Evolutionary conservation across 2,797 vertebrate species (phyloP), one percentile per base, ranked within the genome.

Genomic region (Accipiter badius): DNA sequence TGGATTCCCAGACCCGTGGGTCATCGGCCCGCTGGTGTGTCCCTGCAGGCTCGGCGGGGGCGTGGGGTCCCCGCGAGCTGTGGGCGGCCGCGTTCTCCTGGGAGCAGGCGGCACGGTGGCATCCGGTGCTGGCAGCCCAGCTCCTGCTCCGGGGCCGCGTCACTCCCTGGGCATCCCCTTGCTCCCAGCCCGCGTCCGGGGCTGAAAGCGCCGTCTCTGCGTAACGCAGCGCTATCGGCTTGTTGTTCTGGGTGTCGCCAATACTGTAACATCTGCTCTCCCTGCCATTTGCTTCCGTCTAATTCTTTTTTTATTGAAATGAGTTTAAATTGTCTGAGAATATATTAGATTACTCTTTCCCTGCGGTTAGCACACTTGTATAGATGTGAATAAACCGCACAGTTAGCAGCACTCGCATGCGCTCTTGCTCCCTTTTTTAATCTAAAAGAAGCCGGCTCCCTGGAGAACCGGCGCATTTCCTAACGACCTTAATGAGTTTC

Each of bases 261-360:
- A 13, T 5, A 11, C 35, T 5, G 26, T 7, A 26, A 47, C 91
- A 89, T 62, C 89, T 62, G 46, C 81, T 96, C 80, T 87, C 73
- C 44, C 62, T 63, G 70, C 63, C 62, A 8, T 71, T 94, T 50
- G 58, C 49, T 82, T 82, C 83, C 21, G 1, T 49, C 91, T 95
- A 70, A 80, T 96, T 96, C 57, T 90, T 55, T 94, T 94, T 87
- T 78, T 76, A 96, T 90, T 95, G 96, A 95, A 97, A 97, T 91
- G 92, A 95, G 69, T 83, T 87, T 71, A 83, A 96, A 87, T 91
- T 67, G 87, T 74, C 54, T 84, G 95, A 72, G 97, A 87, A 94
- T 77, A 10, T 67, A 94, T 96, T 69, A 87, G 85, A 76, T 91
- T 52, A 29, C 79, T 57, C 35, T 73, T 44, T 95, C 85, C 93